These are phyloP conservation scores for Polyodon spathula DNA, from an alignment of 2,113 vertebrate species.

Conservation along the genomic window DNA sequence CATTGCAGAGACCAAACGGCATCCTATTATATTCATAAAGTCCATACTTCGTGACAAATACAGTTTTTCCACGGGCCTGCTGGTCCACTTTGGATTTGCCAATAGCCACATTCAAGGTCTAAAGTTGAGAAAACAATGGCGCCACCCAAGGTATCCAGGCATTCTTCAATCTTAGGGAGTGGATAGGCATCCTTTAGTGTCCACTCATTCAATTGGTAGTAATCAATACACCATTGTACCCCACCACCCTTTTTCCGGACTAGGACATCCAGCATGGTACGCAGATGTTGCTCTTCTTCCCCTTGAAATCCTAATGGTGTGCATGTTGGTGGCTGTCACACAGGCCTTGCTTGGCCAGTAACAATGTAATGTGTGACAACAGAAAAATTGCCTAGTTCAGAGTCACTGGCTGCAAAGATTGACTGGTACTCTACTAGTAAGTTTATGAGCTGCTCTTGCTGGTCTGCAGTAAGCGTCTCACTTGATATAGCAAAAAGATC, in stretches of 20 bases:
- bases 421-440: constrained; percentile 3
- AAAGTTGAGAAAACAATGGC: constrained; percentile 17
- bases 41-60: constrained; percentile 10
- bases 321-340: too few species aligned
- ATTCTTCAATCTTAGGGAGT: too few species aligned
- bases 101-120: constrained; percentile 16
- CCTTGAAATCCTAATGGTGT: too few species aligned
- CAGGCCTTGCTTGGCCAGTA: too few species aligned
- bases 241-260: too few species aligned
- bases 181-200: constrained; percentile 2
- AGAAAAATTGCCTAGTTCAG: too few species aligned
- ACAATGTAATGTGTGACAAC: too few species aligned
- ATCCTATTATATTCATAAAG: constrained; percentile 16
- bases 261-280: too few species aligned
- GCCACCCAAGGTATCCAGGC: constrained; percentile 8
- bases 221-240: constrained; percentile 6
- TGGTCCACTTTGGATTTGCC: constrained; percentile 19
- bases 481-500: constrained; percentile 1
- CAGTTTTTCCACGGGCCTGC: constrained; percentile 7
- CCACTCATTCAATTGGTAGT: constrained; percentile 14
- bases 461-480: background rate
- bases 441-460: background rate
- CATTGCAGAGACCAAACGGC: constrained; percentile 2
- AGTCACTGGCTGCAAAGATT: background rate
- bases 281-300: too few species aligned